A percentile compares a stretch with the other conserved stretches of the same genome.
phyloP scores from a whole-genome alignment of 2,113 vertebrate genomes.

The Galemys pyrenaicus region DNA sequence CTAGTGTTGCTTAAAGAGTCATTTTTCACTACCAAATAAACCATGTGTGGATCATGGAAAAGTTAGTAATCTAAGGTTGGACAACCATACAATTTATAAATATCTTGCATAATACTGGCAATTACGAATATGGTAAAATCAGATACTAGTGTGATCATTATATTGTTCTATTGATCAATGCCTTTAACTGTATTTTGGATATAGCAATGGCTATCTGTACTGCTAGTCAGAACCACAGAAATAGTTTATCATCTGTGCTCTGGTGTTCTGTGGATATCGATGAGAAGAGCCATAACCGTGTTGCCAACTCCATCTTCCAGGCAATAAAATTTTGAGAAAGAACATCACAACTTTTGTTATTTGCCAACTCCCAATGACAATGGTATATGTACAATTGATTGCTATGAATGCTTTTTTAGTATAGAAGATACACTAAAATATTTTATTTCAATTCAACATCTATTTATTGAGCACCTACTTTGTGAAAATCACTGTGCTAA shows the following conservation, averaged over 20 bases:
- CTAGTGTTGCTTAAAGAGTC: background rate
- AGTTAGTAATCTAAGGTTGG: background rate
- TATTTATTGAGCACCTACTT: background rate
- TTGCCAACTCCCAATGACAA: background rate
- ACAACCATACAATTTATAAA: background rate
- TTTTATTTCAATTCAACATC: background rate
- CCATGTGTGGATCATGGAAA: background rate
- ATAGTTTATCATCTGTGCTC: background rate
- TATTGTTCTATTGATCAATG: background rate
- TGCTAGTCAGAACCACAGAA: background rate
- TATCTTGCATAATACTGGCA: background rate
- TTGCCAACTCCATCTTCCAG: background rate
- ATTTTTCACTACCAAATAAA: slow-evolving; percentile 39
- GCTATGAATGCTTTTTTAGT: background rate
- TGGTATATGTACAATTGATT: background rate
- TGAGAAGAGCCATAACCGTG: background rate
- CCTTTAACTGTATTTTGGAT: background rate
- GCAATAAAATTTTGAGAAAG: background rate
- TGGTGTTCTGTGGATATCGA: background rate
- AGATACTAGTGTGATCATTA: background rate
- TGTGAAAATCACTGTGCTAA: background rate
- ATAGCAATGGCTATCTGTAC: background rate
- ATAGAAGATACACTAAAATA: background rate
- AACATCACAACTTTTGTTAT: background rate
- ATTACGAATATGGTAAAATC: background rate